Base-by-base conservation (phyloP, 1,140 invertebrate genomes). In the Drosophila funebris region DNA sequence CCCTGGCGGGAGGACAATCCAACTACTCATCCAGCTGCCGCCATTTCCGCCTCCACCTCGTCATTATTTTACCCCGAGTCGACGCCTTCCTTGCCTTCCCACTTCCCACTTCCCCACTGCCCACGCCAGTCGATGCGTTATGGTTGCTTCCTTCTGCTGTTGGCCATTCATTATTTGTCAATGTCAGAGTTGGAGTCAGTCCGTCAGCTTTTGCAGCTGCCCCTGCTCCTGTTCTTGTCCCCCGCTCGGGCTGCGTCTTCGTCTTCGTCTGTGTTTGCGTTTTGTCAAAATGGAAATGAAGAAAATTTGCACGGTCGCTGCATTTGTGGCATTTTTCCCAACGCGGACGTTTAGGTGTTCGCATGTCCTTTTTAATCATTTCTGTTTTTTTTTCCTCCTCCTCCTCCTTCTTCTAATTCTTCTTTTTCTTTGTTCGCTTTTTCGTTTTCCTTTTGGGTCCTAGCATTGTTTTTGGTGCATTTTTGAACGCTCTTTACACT, bases 241-340 rank as follows among this genome's bases (percentile, higher is more conserved):
- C 2, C 50, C 36, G 8, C 31, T 11, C 22, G 1, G 9, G 14
- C 39, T 22, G 3, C 43, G 11, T 22, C 50, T 63, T 46, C 67
- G 36, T 66, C 57, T 67, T 41, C 31, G 20, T 52, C 44, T 63
- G 61, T 82, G 82, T 85, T 88, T 88, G 82, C 83, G 79, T 87
- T 87, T 88, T 87, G 82, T 87, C 83, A 87, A 88, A 87, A 87
- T 87, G 83, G 78, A 87, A 87, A 87, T 87, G 83, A 83, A 87
- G 82, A 87, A 87, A 88, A 87, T 87, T 87, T 87, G 83, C 83
- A 83, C 83, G 82, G 82, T 87, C 82, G 78, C 78, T 87, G 82
- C 82, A 87, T 87, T 85, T 85, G 82, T 87, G 82, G 82, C 74
- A 85, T 85, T 85, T 78, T 85, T 87, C 61, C 61, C 78, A 75